phyloP scores from a whole-genome alignment of 2,888 invertebrate genomes.

The Drosophila diplacantha region DNA sequence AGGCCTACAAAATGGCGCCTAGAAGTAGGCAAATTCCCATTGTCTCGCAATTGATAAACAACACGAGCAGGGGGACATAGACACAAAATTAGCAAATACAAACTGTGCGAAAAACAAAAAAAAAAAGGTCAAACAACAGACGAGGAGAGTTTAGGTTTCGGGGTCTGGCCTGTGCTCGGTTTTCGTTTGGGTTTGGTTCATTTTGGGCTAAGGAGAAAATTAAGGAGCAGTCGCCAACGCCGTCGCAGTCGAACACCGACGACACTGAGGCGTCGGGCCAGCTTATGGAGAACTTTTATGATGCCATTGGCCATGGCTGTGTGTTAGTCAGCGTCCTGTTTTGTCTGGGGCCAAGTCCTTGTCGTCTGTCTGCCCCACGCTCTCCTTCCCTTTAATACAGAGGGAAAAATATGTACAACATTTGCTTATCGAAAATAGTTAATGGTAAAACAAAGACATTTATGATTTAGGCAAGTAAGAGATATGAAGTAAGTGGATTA shows the following conservation, averaged over 20 bases:
- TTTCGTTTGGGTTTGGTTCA: conserved; percentile 2
- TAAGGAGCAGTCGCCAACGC: conserved; percentile 5
- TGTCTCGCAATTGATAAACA: conserved; percentile 56
- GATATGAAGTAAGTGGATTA: neutral
- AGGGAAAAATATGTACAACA: neutral
- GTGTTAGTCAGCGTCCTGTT: conserved; percentile 52
- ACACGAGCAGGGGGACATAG: conserved; percentile 1
- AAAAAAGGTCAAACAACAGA: conserved; percentile 64
- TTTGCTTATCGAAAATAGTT: neutral
- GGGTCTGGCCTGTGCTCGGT: neutral
- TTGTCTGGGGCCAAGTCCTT: conserved; percentile 50
- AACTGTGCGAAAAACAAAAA: conserved; percentile 29
- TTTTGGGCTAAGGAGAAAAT: conserved; percentile 15
- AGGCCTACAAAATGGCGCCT: conserved; percentile 39
- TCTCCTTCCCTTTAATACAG: neutral
- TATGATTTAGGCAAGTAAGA: neutral
- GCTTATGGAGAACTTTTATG: conserved; percentile 56
- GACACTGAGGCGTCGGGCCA: conserved; percentile 30
- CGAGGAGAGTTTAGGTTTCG: conserved; percentile 20
- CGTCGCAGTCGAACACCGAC: conserved; percentile 16
- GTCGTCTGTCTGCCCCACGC: conserved; percentile 30
- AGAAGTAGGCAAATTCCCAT: conserved; percentile 30
- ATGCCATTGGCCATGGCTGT: conserved; percentile 68
- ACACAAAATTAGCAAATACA: conserved; percentile 48
- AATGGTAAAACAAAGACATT: neutral